Evolutionary conservation across 1,140 invertebrate genomes (phyloP).

Genomic region (Conopomorpha cramerella): DNA sequence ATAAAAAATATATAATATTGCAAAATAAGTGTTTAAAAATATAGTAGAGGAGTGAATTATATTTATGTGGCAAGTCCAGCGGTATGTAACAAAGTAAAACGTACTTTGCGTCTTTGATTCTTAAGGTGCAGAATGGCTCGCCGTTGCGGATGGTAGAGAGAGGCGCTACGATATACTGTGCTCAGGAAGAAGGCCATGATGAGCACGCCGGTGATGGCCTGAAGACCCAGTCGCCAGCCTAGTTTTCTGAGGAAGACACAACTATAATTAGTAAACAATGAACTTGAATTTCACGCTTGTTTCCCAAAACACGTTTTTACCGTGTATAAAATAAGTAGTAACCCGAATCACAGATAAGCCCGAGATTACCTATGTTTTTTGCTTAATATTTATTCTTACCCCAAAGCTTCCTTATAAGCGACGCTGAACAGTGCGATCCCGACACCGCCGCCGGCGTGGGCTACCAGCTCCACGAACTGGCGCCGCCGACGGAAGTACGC

Average conservation of each 20-base stretch:
- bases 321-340: too few species aligned
- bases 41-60: too few species aligned
- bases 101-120: slow-evolving; percentile 79
- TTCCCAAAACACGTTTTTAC: too few species aligned
- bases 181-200: slow-evolving; percentile 85
- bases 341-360: too few species aligned
- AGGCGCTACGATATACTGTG: slow-evolving; percentile 83
- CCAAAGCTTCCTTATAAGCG: slow-evolving; percentile 82
- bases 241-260: too few species aligned
- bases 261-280: too few species aligned
- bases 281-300: too few species aligned
- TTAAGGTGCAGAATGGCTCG: slow-evolving; percentile 87
- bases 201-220: slow-evolving; percentile 80
- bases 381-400: slow-evolving; percentile 70
- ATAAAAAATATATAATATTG: too few species aligned
- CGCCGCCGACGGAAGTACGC: slow-evolving; percentile 87
- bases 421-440: slow-evolving; percentile 89
- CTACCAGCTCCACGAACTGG: slow-evolving; percentile 90
- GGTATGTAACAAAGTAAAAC: slow-evolving; percentile 2
- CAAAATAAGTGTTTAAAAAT: too few species aligned
- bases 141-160: slow-evolving; percentile 86
- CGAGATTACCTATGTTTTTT: too few species aligned
- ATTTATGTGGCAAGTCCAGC: too few species aligned
- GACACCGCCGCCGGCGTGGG: slow-evolving; percentile 83
- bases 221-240: slow-evolving; percentile 81